Evolutionary conservation across 2,888 invertebrate species (phyloP), one percentile per base, ranked within the genome.

Genomic region (Protodeltote pygarga): DNA sequence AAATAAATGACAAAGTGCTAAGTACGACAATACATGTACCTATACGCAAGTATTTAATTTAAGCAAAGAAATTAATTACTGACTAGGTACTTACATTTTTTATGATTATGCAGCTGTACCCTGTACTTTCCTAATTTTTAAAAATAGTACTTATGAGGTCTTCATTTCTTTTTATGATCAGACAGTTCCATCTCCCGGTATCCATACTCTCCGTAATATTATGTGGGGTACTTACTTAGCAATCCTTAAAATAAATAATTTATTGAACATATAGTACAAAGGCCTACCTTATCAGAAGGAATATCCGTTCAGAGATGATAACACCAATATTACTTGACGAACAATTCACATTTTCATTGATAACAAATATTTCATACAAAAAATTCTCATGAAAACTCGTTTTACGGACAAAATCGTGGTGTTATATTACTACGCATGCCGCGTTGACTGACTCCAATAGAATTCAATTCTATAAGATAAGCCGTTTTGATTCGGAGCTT

Each of bases 291-390:
- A 60, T 58, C 33, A 55, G 40, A 38, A 62, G 59, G 41, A 59
- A 44, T 59, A 62, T 66, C 65, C 69, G 41, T 62, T 47, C 28
- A 19, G 27, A 24, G 33, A 44, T 44, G 42, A 57, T 52, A 40
- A 52, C 40, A 60, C 65, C 57, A 52, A 40, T 55, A 53, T 29
- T 35, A 28, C 24, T 44, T 32, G 38, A 54, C 34, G 27, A 51
- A 51, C 48, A 19, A 53, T 68, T 80, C 77, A 81, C 79, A 81
- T 81, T 81, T 81, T 83, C 71, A 83, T 79, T 79, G 65, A 82
- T 77, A 74, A 76, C 73, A 54, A 41, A 20, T 16, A 15, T 46
- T 38, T 53, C 59, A 67, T 53, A 34, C 14, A 45, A 27, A 50
- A 51, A 42, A 55, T 40, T 50, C 29, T 15, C 44, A 51, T 34